phyloP scores from a whole-genome alignment of 2,888 invertebrate genomes.

The Drosophila pseudotalamancana region DNA sequence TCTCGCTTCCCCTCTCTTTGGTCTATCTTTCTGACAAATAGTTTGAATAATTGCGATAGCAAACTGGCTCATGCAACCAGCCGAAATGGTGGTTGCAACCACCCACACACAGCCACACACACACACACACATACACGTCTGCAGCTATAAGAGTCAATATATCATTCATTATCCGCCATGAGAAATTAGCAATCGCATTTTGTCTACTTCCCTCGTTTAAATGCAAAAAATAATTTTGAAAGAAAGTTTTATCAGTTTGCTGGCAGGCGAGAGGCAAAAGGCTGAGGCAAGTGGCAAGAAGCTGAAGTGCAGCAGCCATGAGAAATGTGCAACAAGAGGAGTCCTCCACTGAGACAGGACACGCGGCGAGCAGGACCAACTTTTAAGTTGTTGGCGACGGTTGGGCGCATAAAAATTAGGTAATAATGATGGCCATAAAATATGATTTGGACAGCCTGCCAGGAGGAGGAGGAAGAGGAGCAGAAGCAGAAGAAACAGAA shows the following conservation, averaged over 20 bases:
- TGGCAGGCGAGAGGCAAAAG: constrained; percentile 48
- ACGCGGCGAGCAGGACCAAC: constrained; percentile 54
- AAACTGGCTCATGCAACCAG: constrained; percentile 50
- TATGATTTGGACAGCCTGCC: constrained; percentile 65
- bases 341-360: too few relatives aligned
- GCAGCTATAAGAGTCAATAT: constrained; percentile 67
- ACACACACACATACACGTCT: not conserved
- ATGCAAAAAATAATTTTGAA: constrained; percentile 61
- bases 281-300: constrained; percentile 6
- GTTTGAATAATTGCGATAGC: constrained; percentile 73
- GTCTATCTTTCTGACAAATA: constrained; percentile 69
- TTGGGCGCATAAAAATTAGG: constrained; percentile 72
- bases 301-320: constrained; percentile 28
- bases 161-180: constrained; percentile 78
- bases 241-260: constrained; percentile 74
- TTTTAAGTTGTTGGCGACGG: constrained; percentile 49
- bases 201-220: constrained; percentile 70
- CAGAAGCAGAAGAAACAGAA: not conserved
- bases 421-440: constrained; percentile 79
- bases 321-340: constrained; percentile 69
- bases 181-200: constrained; percentile 80
- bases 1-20: constrained; percentile 1
- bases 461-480: not conserved
- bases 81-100: not conserved
- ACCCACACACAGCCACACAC: not conserved